Base-by-base conservation (phyloP, 1,140 invertebrate species). In the Daktulosphaira vitifoliae region DNA sequence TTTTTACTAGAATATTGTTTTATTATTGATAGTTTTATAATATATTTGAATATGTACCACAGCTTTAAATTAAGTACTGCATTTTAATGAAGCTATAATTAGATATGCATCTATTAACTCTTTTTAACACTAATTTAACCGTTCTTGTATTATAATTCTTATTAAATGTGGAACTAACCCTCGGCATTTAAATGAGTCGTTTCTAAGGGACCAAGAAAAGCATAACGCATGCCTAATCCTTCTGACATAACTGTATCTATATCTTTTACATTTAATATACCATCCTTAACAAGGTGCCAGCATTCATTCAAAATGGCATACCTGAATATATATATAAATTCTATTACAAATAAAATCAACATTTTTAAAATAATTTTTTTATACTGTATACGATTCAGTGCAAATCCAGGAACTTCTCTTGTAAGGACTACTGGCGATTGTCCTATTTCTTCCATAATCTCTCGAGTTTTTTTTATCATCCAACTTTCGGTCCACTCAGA, bases 161-260 rank as follows among this genome's bases (percentile, higher is more conserved):
- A n/a, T n/a, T n/a, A n/a, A n/a, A n/a, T n/a, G n/a, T n/a, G n/a
- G 20, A 20, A 56, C 76, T 81, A 82, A 81, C 92, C 93, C 78
- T 93, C 87, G 25, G 93, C 92, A 78, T 98, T 98, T 22, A 98
- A 79, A 78, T 96, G 93, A 20, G 90, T 89, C 0, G 92, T 94
- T 79, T 98, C 92, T 53, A 97, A 79, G 1, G 92, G 86, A 22
- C 96, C 96, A 18, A 96, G 78, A 74, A 97, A 97, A 4, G 93
- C 93, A 74, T 97, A 98, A 65, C 95, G 81, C 81, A 90, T 89
- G 16, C 93, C 95, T 11, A 98, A 79, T 18, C 96, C 96, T 76
- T 96, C 88, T 15, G 85, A 90, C 82, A 97, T 96, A 0, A 97
- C 90, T 70, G 84, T 88, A 69, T 98, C 94, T 23, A 96, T 81